These are phyloP conservation scores for Aphis gossypii DNA, from an alignment of 1,140 invertebrate genomes.

Conservation along the genomic window DNA sequence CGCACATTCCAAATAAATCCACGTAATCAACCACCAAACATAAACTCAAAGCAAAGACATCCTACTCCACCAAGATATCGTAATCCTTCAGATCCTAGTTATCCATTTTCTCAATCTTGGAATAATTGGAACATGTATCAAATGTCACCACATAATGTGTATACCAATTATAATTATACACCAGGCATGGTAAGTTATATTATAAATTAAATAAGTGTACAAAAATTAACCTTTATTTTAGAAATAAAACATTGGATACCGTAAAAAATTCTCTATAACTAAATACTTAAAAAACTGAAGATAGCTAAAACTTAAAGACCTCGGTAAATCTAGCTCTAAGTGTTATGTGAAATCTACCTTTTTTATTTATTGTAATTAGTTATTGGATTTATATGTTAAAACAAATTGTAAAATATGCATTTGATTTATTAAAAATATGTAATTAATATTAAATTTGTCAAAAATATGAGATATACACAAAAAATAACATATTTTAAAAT, in stretches of 20 bases:
- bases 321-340: neutral
- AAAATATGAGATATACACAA: too few species aligned
- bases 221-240: neutral
- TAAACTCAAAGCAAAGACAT: constrained; percentile 42
- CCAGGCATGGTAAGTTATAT: constrained; percentile 40
- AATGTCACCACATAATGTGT: constrained; percentile 53
- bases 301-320: neutral
- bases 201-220: neutral
- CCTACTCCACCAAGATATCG: constrained; percentile 39
- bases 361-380: neutral
- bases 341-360: neutral
- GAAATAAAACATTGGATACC: neutral
- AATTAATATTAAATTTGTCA: too few species aligned
- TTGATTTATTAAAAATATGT: too few species aligned
- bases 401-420: too few species aligned
- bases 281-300: neutral
- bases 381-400: too few species aligned
- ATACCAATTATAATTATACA: constrained; percentile 40
- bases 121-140: constrained; percentile 55
- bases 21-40: constrained; percentile 23
- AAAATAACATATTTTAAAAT: too few species aligned
- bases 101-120: constrained; percentile 43
- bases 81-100: constrained; percentile 33
- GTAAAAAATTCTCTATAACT: neutral
- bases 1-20: constrained; percentile 49